Evolutionary conservation across 1,140 invertebrate genomes (phyloP).

Genomic region (Kradibia gibbosae): DNA sequence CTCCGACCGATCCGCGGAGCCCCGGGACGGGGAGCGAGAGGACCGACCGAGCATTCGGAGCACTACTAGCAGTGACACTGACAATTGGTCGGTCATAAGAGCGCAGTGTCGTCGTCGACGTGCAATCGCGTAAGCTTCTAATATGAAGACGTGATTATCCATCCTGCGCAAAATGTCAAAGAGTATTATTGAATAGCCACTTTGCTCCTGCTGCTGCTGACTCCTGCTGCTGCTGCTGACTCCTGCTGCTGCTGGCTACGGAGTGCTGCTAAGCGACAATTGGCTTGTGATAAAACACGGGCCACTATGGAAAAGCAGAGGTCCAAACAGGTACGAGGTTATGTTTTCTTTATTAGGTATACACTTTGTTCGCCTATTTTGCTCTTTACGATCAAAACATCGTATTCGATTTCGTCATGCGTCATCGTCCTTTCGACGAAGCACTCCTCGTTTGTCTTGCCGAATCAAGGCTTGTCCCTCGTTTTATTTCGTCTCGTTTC

Average conservation of each 20-base stretch:
- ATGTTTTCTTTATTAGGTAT: constrained; percentile 36
- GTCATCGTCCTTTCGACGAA: neutral
- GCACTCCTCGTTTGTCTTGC: too few relatives aligned
- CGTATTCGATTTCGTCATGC: neutral
- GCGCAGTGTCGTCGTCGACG: neutral
- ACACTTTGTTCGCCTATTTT: neutral
- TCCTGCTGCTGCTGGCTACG: too few relatives aligned
- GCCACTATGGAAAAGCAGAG: constrained; percentile 60
- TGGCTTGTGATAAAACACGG: too few relatives aligned
- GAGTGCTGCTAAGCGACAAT: too few relatives aligned
- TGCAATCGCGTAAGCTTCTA: neutral
- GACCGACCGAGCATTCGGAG: too few relatives aligned
- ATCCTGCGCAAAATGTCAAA: neutral
- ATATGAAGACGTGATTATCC: constrained; percentile 49
- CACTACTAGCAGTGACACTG: too few relatives aligned
- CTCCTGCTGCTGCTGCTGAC: too few relatives aligned
- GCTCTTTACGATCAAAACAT: constrained; percentile 3
- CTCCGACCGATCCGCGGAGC: too few relatives aligned
- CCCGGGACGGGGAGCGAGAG: too few relatives aligned
- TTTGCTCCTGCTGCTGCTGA: too few relatives aligned
- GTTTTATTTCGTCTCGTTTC: neutral
- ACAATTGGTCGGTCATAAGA: neutral
- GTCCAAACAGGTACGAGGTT: constrained; percentile 54
- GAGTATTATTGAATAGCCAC: neutral
- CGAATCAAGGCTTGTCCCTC: too few relatives aligned